Base-by-base conservation (phyloP, 2,888 invertebrate genomes). In the Drosophila mulleri region DNA sequence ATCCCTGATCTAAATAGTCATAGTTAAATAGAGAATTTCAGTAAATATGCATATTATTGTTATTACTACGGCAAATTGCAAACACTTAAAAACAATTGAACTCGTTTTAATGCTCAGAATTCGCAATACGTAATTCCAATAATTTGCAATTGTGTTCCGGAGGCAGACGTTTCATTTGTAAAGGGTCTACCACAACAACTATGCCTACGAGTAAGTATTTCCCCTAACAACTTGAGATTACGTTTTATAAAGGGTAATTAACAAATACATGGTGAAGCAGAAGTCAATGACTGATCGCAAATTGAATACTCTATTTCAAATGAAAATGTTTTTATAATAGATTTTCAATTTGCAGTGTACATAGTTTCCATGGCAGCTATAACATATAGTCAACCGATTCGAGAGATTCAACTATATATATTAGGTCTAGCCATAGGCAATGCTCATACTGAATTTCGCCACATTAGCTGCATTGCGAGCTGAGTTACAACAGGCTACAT, bases 181-280 rank as follows among this genome's bases (percentile, higher is more conserved):
- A 66, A 67, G 62, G 66, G 66, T 63, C 50, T 50, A 47, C 59
- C 39, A 20, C 20, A 41, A 59, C 48, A 32, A 59, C 29, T 18
- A 20, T 39, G 16, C 6, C 47, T 18, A 42, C 29, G 44, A 37
- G 39, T 42, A 52, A 37, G 42, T 42, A 52, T 54, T 74, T 44
- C 50, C 23, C n/a, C 53, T 23, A 23, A 23, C 23, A 14, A 35
- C 35, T 65, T 14, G 2, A 58, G 61, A 56, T 65, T 59, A 72
- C 75, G 58, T 59, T 64, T 72, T 58, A 23, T 14, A 23, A 23
- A 14, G 47, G 60, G 59, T 68, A 76, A 76, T 76, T 78, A 78
- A 65, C 78, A 63, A 65, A 72, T 62, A 57, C 64, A 67, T 26
- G 9, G 37, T 12, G n/a, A 1, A 47, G 6, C 1, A 5, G 5